A percentile compares a stretch with the other conserved stretches of the same genome.
phyloP scores from a whole-genome alignment of 2,113 vertebrate genomes.

The Mirounga angustirostris region DNA sequence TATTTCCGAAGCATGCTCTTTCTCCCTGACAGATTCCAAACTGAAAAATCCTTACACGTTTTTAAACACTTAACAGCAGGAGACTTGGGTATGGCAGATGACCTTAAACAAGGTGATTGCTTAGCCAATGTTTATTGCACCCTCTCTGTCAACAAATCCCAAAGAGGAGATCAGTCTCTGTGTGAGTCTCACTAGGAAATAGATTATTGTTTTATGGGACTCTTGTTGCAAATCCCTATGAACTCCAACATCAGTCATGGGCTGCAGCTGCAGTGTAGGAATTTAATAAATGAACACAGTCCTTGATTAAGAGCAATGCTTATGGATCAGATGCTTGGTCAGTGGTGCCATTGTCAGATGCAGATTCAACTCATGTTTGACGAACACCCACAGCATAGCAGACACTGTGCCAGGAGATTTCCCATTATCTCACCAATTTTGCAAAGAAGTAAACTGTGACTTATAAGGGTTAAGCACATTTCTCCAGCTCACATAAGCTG shows the following conservation, averaged over 20 bases:
- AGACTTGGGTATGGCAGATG: neutral
- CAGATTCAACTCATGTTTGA: neutral
- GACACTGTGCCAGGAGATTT: neutral
- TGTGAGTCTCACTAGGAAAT: slow-evolving; percentile 30
- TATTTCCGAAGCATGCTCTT: slow-evolving; percentile 64
- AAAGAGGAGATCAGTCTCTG: neutral
- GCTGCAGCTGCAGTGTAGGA: neutral
- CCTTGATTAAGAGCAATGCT: neutral
- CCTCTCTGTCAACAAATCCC: slow-evolving; percentile 45
- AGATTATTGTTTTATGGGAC: slow-evolving; percentile 54
- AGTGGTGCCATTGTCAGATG: neutral
- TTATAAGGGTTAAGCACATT: neutral
- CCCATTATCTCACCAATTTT: neutral
- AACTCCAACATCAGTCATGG: slow-evolving; percentile 39
- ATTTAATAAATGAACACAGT: neutral
- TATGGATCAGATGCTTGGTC: neutral
- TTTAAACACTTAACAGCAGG: slow-evolving; percentile 36
- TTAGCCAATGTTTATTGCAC: slow-evolving; percentile 36
- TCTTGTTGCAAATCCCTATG: slow-evolving; percentile 36
- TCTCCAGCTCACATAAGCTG: neutral
- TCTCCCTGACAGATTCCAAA: slow-evolving; percentile 61
- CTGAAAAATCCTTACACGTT: slow-evolving; percentile 53
- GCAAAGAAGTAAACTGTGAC: neutral
- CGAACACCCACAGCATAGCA: neutral
- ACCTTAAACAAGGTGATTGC: slow-evolving; percentile 57